Base-by-base conservation (phyloP, 2,113 vertebrate species). In the Cygnus atratus region DNA sequence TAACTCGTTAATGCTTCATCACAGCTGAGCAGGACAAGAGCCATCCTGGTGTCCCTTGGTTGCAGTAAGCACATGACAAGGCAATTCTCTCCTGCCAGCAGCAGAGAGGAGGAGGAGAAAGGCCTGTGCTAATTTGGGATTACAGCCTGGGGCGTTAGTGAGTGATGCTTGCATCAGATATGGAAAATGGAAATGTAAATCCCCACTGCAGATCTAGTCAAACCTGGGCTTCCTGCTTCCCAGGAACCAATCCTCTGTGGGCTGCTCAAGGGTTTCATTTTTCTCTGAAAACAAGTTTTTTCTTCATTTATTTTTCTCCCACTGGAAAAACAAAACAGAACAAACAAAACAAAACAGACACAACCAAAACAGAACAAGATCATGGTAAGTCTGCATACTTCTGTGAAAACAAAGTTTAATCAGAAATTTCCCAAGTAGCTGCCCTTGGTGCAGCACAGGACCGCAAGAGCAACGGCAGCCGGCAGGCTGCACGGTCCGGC, bases 21-120 rank as follows among this genome's bases (percentile, higher is more conserved):
- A 24, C 54, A 29, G 43, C 18, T 5, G 33, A 52, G 28, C 6
- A 9, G 9, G 37, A 20, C 57, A 16, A 19, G 22, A 44, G 58
- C 22, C 6, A 6, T 19, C 11, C 1, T 26, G 8, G n/a, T n/a
- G 39, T 22, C 54, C 58, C 25, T 16, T 1, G 13, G 35, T 4
- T 14, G 31, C 62, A 65, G 33, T 7, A 44, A 35, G n/a, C 44
- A 44, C 3, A 1, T 2, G 2, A 4, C 7, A 9, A 18, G 28
- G 63, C 63, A 8, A 31, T 6, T 31, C 25, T n/a, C 66, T 28
- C 59, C 70, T 25, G 16, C 52, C 35, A 19, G 28, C 44, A 55
- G 65, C 33, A 22, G 26, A 37, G 63, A 35, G 37, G 26, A 61
- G 11, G 35, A 54, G 44, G 29, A n/a, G 31, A 48, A 37, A 44